A percentile compares a stretch with the other conserved stretches of the same genome.
Evolutionary conservation across 2,113 vertebrate genomes (phyloP).

Genomic region (Syrrhaptes paradoxus): DNA sequence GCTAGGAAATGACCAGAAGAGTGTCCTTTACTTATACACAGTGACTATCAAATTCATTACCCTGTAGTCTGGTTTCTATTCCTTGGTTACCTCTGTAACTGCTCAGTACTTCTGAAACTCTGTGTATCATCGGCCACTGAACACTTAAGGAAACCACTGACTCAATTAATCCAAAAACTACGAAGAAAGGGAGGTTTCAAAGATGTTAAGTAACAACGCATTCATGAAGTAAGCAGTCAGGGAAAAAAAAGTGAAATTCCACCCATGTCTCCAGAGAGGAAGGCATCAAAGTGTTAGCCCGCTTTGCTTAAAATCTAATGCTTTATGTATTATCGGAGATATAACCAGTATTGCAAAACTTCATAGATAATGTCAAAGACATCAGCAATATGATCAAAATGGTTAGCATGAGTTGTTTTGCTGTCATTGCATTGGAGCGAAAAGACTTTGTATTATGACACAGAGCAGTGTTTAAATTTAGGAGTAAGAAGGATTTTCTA

Average conservation of each 20-base stretch:
- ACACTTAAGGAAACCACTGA: background rate
- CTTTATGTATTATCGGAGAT: background rate
- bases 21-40: background rate
- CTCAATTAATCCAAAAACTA: background rate
- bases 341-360: background rate
- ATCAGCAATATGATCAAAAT: background rate
- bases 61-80: background rate
- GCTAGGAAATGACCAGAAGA: background rate
- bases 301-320: background rate
- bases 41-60: background rate
- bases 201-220: background rate
- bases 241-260: background rate
- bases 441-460: background rate
- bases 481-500: background rate
- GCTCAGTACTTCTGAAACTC: background rate
- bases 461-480: background rate
- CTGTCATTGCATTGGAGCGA: background rate
- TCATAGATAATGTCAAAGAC: background rate
- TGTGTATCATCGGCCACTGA: rapidly evolving
- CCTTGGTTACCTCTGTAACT: background rate
- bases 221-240: background rate
- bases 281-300: background rate
- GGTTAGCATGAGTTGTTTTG: background rate
- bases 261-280: background rate
- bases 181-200: background rate